Conservation (phyloP, 2,113 vertebrate species). For the Nansenia antarctica region DNA sequence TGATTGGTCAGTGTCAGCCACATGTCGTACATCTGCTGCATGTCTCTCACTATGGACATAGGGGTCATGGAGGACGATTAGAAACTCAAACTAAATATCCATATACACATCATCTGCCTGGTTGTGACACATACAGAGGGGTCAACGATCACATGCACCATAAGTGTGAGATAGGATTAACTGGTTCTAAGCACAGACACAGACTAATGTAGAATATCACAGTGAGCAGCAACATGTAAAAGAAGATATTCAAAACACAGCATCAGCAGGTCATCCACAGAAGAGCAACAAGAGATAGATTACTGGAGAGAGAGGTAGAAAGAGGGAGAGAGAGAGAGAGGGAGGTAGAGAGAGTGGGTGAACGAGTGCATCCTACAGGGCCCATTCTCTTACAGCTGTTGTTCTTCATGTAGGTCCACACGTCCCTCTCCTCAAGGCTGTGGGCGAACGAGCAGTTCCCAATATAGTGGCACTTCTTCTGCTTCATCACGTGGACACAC, state of each 20-base stretch:
- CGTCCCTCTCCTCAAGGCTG: slow-evolving; percentile 94
- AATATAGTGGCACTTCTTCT: slow-evolving; percentile 97
- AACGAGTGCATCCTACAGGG: not conserved
- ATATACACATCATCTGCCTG: not conserved
- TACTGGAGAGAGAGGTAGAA: not conserved
- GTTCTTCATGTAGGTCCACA: slow-evolving; percentile 99
- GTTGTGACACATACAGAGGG: not conserved
- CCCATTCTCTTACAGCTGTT: slow-evolving; percentile 87
- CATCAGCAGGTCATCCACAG: no score
- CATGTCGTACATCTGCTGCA: slow-evolving; percentile 98
- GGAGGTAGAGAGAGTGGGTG: not conserved
- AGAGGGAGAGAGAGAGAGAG: not conserved
- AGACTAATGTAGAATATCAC: no score
- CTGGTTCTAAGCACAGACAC: no score
- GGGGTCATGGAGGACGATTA: not conserved
- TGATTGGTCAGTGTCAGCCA: slow-evolving; percentile 96
- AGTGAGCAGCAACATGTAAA: no score
- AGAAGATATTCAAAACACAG: no score
- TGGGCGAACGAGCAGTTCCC: slow-evolving; percentile 98
- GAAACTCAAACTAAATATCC: not conserved
- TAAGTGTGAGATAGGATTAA: no score
- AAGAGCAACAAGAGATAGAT: not conserved
- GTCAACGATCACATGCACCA: no score
- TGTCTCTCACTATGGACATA: slow-evolving; percentile 86
- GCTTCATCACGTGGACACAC: slow-evolving; percentile 96